These are phyloP conservation scores for Rhingia campestris DNA, from an alignment of 2,888 invertebrate species.

Conservation along the genomic window DNA sequence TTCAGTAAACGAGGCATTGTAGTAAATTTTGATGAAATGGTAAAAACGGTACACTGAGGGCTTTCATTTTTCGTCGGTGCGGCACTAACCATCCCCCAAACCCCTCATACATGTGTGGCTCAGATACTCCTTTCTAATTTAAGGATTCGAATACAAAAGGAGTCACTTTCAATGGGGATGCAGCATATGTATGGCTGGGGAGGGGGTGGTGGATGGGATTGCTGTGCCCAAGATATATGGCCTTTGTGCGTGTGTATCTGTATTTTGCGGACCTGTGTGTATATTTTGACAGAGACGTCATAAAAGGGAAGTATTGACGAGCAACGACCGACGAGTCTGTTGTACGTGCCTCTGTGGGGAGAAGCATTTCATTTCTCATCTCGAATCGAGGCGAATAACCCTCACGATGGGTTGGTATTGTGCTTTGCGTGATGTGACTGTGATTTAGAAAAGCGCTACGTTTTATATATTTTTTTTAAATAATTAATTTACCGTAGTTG, in stretches of 20 bases:
- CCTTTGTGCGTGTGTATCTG: slow-evolving; percentile 56
- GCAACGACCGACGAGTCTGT: slow-evolving; percentile 21
- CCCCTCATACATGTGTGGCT: background rate
- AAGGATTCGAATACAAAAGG: slow-evolving; percentile 72
- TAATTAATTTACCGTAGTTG: slow-evolving; percentile 69
- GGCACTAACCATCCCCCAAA: background rate
- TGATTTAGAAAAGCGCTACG: slow-evolving; percentile 61
- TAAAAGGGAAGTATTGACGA: slow-evolving; percentile 69
- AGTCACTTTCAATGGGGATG: slow-evolving; percentile 34
- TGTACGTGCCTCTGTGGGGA: slow-evolving; percentile 39
- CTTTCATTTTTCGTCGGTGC: slow-evolving; percentile 61
- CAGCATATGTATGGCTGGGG: slow-evolving; percentile 27
- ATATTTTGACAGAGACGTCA: slow-evolving; percentile 70
- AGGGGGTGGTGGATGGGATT: slow-evolving; percentile 18
- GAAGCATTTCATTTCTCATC: slow-evolving; percentile 55
- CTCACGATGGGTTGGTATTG: background rate
- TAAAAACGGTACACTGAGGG: slow-evolving; percentile 61
- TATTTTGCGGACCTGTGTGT: slow-evolving; percentile 23
- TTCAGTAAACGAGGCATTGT: slow-evolving; percentile 74
- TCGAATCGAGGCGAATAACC: background rate
- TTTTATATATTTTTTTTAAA: slow-evolving; percentile 64
- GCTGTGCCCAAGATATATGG: slow-evolving; percentile 56
- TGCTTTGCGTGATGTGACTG: slow-evolving; percentile 47
- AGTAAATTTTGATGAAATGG: slow-evolving; percentile 75
- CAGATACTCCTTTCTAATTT: slow-evolving; percentile 69